Conservation (phyloP, 2,113 vertebrate genomes). For the Nipponia nippon region DNA sequence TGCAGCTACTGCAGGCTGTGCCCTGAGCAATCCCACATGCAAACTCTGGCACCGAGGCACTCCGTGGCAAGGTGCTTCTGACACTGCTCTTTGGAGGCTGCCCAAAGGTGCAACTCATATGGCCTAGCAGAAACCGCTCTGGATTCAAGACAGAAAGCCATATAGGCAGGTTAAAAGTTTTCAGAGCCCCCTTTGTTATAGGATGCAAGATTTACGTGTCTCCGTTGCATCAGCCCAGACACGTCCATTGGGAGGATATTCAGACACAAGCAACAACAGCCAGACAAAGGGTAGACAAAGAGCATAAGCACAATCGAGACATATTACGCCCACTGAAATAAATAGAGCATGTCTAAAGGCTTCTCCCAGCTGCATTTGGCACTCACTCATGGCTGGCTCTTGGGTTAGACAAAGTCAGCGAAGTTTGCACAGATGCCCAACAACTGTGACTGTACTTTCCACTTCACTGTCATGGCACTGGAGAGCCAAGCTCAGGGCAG, state of each 20-base stretch:
- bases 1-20: not conserved
- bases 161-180: not conserved
- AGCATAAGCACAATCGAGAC: not conserved
- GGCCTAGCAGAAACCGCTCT: not conserved
- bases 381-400: not conserved
- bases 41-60: accelerated
- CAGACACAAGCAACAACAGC: not conserved
- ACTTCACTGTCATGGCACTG: accelerated
- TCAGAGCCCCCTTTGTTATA: not conserved
- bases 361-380: not conserved
- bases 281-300: not conserved
- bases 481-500: not conserved
- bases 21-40: not conserved
- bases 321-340: not conserved
- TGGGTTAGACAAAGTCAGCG: not conserved
- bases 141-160: not conserved
- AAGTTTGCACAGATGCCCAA: not conserved
- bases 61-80: not conserved
- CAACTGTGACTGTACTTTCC: not conserved
- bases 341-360: not conserved
- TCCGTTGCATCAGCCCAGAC: not conserved
- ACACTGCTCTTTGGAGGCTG: not conserved
- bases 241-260: accelerated
- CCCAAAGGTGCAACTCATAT: not conserved
- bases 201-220: not conserved